phyloP scores from a whole-genome alignment of 1,140 invertebrate species.

The Orius insidiosus region DNA sequence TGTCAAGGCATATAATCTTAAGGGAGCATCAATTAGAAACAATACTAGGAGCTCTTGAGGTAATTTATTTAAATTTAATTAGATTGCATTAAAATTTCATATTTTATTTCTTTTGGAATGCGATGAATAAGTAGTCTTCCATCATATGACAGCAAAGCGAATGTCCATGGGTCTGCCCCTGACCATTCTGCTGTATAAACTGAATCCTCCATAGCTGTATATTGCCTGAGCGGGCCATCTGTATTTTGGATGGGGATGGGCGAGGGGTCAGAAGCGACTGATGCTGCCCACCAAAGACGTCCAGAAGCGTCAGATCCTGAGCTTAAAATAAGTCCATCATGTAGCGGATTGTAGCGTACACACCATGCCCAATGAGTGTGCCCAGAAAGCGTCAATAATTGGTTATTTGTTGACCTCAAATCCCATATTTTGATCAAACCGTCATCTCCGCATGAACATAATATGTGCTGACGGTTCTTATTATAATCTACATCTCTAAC shows the following conservation, averaged over 20 bases:
- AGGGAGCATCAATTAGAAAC: slow-evolving; percentile 93
- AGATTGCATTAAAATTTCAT: slow-evolving; percentile 58
- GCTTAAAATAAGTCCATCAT: slow-evolving; percentile 89
- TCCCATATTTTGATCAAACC: slow-evolving; percentile 93
- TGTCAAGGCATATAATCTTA: slow-evolving; percentile 72
- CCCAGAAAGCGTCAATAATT: slow-evolving; percentile 64
- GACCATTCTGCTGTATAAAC: slow-evolving; percentile 97
- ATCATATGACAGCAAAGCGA: slow-evolving; percentile 93
- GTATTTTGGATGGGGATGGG: slow-evolving; percentile 31
- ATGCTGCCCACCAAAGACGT: slow-evolving; percentile 8
- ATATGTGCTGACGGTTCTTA: slow-evolving; percentile 84
- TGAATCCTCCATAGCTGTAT: slow-evolving; percentile 95
- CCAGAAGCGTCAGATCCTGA: slow-evolving; percentile 84
- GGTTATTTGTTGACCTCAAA: slow-evolving; percentile 58
- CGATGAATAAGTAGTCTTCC: slow-evolving; percentile 81
- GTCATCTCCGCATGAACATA: slow-evolving; percentile 90
- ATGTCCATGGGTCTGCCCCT: slow-evolving; percentile 90
- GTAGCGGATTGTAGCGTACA: slow-evolving; percentile 71
- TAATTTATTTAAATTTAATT: slow-evolving; percentile 23
- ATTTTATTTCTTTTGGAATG: slow-evolving; percentile 84
- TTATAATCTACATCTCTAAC: slow-evolving; percentile 91
- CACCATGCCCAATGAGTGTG: slow-evolving; percentile 75
- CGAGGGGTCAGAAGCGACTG: slow-evolving; percentile 11
- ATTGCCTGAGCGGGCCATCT: slow-evolving; percentile 72
- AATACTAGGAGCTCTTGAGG: slow-evolving; percentile 77